Evolutionary conservation across 2,797 vertebrate species (phyloP), one percentile per base, ranked within the genome.

Genomic region (Percopsis omiscomaycus): DNA sequence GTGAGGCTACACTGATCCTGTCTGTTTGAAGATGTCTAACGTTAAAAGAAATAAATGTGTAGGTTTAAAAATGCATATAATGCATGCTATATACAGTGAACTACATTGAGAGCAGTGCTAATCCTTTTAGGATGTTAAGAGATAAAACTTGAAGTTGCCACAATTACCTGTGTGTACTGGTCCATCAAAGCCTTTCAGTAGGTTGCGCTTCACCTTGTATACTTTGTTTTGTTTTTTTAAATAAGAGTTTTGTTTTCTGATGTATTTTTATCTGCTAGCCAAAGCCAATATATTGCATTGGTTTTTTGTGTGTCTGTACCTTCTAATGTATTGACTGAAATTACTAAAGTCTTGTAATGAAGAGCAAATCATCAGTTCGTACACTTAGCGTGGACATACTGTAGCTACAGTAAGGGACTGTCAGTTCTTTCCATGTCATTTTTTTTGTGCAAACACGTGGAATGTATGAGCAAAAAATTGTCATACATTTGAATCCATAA

Each of bases 71-170:
- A 37, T 37, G 32, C 32, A 37, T 37, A 37, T 37, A 8, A 37
- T 37, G 6, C 32, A 37, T 37, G 32, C 32, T 8, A 8, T 37
- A 22, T 22, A 22, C 22, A 22, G 13, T 48, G 46, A 46, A 32
- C 30, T 49, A 32, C 46, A 53, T 15, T 8, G 13, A 47, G 49
- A 56, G 49, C 59, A 32, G 45, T 4, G 16, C 55, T 66, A 15
- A 74, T 57, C 54, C 15, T 54, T 62, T 64, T 16, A 74, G 46
- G 11, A 48, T 65, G 64, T 55, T 28, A 48, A 61, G 65, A 68
- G 80, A 78, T 75, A 58, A 77, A 86, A 78, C 75, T 68, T 86
- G 81, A 86, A 74, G 50, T 61, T 68, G 45, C 56, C 27, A 22
- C 28, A 30, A 15, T 66, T 45, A 32, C 50, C 37, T 59, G 51